Conservation (phyloP, 2,888 invertebrate species). For the Drosophila pseudotalamancana region DNA sequence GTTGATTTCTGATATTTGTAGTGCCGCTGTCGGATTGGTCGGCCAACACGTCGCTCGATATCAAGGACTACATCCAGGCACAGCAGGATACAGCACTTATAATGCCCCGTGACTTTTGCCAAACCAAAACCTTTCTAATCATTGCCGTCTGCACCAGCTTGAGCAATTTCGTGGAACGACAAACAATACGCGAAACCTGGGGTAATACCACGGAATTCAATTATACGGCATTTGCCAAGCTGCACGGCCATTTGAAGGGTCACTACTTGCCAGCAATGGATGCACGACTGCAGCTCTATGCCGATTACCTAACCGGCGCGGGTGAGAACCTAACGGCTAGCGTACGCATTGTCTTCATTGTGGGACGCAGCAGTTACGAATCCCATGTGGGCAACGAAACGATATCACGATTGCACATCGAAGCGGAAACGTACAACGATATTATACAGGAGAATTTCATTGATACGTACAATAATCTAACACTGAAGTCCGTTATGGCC, state of each 20-base stretch:
- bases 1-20: slow-evolving; percentile 36
- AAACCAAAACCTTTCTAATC: slow-evolving; percentile 86
- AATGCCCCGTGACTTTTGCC: slow-evolving; percentile 87
- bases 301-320: slow-evolving; percentile 67
- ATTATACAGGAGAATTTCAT: slow-evolving; percentile 93
- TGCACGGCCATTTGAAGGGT: slow-evolving; percentile 79
- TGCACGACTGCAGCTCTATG: slow-evolving; percentile 69
- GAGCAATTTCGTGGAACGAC: slow-evolving; percentile 87
- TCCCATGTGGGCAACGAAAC: slow-evolving; percentile 85
- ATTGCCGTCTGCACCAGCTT: slow-evolving; percentile 92
- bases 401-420: slow-evolving; percentile 88
- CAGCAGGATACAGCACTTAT: slow-evolving; percentile 88
- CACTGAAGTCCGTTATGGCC: slow-evolving; percentile 93
- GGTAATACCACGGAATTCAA: slow-evolving; percentile 83
- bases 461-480: slow-evolving; percentile 94
- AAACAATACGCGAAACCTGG: slow-evolving; percentile 84
- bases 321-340: slow-evolving; percentile 40
- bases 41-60: slow-evolving; percentile 89
- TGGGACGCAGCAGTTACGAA: slow-evolving; percentile 78
- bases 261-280: slow-evolving; percentile 75
- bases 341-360: slow-evolving; percentile 81
- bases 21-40: slow-evolving; percentile 89
- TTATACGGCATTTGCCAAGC: slow-evolving; percentile 79
- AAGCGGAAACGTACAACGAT: slow-evolving; percentile 89
- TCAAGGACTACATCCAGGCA: slow-evolving; percentile 89